Evolutionary conservation across 2,113 vertebrate species (phyloP).

Genomic region (Corydoras maculifer): DNA sequence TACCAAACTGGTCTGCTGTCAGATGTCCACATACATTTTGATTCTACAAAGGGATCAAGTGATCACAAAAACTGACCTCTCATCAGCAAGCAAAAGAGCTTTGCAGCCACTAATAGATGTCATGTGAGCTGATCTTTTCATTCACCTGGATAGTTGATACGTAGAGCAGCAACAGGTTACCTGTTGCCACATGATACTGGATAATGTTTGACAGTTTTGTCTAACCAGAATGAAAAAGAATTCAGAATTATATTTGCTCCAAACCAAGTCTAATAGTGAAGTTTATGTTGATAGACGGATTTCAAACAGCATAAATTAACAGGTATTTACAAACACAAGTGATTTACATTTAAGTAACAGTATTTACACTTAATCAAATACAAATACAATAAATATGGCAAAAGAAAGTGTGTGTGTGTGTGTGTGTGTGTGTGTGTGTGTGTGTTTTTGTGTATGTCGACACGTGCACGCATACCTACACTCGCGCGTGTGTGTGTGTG

Average conservation of each 20-base stretch:
- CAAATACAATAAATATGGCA: neutral
- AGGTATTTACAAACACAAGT: too few species aligned
- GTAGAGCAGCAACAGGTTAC: conserved; percentile 4
- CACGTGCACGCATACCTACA: too few species aligned
- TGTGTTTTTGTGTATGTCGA: too few species aligned
- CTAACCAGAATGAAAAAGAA: too few species aligned
- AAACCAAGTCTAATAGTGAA: too few species aligned
- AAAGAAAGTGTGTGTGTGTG: too few species aligned
- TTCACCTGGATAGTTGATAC: conserved; percentile 20
- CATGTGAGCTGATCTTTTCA: conserved; percentile 36
- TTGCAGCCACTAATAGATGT: neutral
- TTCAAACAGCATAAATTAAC: too few species aligned
- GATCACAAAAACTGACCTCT: neutral
- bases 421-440: too few species aligned
- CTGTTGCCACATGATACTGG: conserved; percentile 18
- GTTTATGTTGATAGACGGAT: too few species aligned
- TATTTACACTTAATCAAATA: too few species aligned
- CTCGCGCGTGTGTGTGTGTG: neutral
- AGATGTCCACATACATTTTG: neutral
- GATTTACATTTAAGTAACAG: too few species aligned
- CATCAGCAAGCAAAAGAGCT: neutral
- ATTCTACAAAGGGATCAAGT: neutral
- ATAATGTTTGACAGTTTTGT: neutral
- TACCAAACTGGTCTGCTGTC: neutral
- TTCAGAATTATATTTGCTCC: neutral